Evolutionary conservation across 37 sponge, comb jelly and placozoan species (phyloP).

Genomic region (Axinella damicornis): DNA sequence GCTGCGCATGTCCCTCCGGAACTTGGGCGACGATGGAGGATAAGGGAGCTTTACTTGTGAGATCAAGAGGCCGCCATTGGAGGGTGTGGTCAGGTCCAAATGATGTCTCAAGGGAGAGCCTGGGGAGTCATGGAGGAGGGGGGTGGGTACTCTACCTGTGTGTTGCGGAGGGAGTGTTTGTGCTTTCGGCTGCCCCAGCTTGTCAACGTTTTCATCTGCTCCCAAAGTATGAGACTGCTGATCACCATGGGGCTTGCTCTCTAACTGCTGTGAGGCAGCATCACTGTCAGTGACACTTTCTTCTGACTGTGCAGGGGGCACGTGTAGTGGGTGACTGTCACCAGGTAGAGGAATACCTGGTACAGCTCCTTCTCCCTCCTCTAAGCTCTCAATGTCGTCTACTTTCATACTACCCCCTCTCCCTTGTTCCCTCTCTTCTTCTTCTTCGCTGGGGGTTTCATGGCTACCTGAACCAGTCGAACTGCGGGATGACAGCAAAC

Average conservation of each 20-base stretch:
- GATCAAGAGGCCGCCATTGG: conserved; percentile 1
- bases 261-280: not conserved
- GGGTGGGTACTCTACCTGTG: conserved; percentile 27
- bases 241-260: not conserved
- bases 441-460: too few relatives aligned
- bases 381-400: conserved; percentile 1
- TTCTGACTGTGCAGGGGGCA: too few relatives aligned
- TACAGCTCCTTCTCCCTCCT: not conserved
- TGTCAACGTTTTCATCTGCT: too few relatives aligned
- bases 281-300: too few relatives aligned
- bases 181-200: too few relatives aligned
- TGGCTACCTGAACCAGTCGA: too few relatives aligned
- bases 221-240: too few relatives aligned
- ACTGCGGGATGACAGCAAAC: not conserved
- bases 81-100: conserved; percentile 49
- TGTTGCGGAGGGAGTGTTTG: too few relatives aligned
- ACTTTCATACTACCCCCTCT: not conserved
- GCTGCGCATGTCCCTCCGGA: conserved; percentile 9
- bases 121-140: conserved; percentile 9
- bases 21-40: conserved; percentile 4
- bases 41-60: not conserved
- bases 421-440: too few relatives aligned
- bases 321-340: too few relatives aligned
- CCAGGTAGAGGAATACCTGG: too few relatives aligned
- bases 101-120: not conserved